Base-by-base conservation (phyloP, 1,140 invertebrate species). In the Choristoneura fumiferana region DNA sequence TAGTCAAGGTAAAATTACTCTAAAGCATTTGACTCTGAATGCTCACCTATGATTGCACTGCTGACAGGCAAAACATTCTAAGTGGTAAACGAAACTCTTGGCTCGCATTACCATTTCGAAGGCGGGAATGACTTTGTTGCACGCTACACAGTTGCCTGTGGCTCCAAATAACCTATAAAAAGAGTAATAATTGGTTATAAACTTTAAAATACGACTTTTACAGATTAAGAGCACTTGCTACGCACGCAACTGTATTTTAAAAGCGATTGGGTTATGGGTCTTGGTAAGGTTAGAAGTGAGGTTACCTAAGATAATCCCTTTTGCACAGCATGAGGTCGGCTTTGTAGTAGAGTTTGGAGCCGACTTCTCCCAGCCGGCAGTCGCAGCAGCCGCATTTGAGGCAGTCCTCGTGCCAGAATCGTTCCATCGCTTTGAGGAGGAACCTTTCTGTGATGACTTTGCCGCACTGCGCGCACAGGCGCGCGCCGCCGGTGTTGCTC, bases 71-170 rank as follows among this genome's bases (percentile, higher is more conserved):
- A 98, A 98, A 84, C 97, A 98, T 83, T 98, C 97, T 76, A 98
- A 92, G 91, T 98, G 97, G 89, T 98, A 98, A 54, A 98, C 97
- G 89, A 98, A 98, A 71, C 94, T 95, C 84, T 96, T 95, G 12
- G 96, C 97, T 86, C 96, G 92, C 97, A 98, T 98, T 61, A 98
- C 97, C 96, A 98, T 97, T 91, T 98, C 97, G 90, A 98, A 98
- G 39, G 97, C 97, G 14, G 97, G 97, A 81, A 98, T 98, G 70
- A 95, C 95, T 92, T 98, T 97, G 80, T 95, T 95, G 85, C 95
- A 97, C 12, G 96, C 96, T 53, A 96, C 95, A 87, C 97, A 98
- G 83, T 96, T 95, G 58, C 97, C 97, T 6, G 96, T 98, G 67
- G 94, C 96, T 45, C 97, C 97, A 84, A 98, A 98, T 88, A 98